Conservation (phyloP, 1,140 invertebrate genomes). For the Drosophila sp. region DNA sequence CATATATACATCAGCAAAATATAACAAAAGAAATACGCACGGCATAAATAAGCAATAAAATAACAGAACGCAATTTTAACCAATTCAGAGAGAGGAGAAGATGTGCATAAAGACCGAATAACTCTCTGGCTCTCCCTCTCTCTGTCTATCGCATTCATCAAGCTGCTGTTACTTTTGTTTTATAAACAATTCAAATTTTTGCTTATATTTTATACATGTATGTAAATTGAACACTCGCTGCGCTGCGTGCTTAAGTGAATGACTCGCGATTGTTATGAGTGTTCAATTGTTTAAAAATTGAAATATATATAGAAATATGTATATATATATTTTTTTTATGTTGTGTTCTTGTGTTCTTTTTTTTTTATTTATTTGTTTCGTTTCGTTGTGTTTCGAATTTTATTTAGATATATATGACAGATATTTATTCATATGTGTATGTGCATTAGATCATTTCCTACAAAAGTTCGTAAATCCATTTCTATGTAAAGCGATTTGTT, state of each 20-base stretch:
- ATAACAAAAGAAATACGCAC: background rate
- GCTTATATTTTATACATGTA: background rate
- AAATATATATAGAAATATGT: slow-evolving; percentile 9
- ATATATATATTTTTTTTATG: background rate
- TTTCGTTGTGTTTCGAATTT: background rate
- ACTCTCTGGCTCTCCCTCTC: background rate
- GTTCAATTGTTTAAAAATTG: background rate
- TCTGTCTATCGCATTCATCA: background rate
- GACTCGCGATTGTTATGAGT: background rate
- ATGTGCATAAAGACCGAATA: background rate
- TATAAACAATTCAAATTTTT: background rate
- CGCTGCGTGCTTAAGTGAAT: no score
- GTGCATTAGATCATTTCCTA: background rate
- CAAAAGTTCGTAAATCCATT: no score
- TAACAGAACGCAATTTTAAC: background rate
- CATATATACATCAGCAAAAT: background rate
- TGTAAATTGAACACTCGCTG: background rate
- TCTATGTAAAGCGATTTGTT: no score
- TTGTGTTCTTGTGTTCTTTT: background rate
- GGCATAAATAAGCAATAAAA: background rate
- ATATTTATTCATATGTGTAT: background rate
- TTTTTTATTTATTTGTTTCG: background rate
- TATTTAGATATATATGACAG: background rate
- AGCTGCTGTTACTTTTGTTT: background rate
- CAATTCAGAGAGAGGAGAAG: background rate